Conservation (phyloP, 1,140 invertebrate genomes). For the Triops cancriformis region DNA sequence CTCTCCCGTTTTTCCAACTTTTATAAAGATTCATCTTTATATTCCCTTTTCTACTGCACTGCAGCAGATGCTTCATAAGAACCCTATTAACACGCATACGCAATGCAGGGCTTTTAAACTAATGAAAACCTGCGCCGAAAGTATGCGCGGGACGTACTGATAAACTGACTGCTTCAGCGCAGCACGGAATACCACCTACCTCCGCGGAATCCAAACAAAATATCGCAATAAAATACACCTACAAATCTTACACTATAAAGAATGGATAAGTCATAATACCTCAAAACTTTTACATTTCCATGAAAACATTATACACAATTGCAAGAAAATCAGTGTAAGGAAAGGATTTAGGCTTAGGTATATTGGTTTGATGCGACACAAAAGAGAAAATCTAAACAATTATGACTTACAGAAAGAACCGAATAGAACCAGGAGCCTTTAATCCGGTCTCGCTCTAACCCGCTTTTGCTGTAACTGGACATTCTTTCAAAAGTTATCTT, state of each 20-base stretch:
- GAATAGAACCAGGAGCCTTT: no score
- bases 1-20: neutral
- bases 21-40: neutral
- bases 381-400: no score
- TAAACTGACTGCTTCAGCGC: neutral
- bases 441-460: no score
- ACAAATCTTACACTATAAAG: neutral
- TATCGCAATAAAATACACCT: neutral
- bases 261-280: no score
- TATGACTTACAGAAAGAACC: no score
- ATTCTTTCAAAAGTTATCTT: no score
- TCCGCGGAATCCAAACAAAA: neutral
- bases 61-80: neutral
- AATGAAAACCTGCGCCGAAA: neutral
- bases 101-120: constrained; percentile 3
- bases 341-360: no score
- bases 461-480: no score
- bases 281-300: no score
- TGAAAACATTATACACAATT: no score
- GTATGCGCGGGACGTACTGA: neutral
- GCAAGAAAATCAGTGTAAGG: no score
- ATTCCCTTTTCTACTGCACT: neutral
- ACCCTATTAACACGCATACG: neutral
- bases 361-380: no score
- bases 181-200: neutral